These are phyloP conservation scores for Gallinago jamesoni DNA, from an alignment of 2,113 vertebrate genomes.

Conservation along the genomic window DNA sequence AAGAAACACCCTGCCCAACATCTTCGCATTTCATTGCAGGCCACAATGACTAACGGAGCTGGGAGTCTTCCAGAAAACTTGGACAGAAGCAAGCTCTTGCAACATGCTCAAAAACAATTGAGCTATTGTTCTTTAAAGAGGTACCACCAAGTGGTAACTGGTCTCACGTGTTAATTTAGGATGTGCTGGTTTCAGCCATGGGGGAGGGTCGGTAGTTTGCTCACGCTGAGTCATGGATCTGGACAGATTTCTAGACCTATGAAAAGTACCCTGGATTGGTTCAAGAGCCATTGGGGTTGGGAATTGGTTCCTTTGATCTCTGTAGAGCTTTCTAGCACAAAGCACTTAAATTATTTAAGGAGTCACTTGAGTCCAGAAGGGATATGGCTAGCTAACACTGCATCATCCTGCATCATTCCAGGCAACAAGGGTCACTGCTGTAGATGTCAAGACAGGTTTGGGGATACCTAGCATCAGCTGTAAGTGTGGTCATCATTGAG, in stretches of 20 bases:
- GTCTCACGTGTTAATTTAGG: accelerated
- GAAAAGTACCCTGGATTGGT: not conserved
- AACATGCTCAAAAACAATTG: not conserved
- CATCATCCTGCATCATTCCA: accelerated
- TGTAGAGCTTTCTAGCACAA: not conserved
- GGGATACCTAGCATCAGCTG: not conserved
- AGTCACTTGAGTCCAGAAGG: not conserved
- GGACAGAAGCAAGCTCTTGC: not conserved
- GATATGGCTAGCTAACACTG: not conserved
- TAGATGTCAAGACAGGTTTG: not conserved
- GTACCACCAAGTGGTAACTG: not conserved
- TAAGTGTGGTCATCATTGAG: not conserved
- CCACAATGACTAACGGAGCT: accelerated
- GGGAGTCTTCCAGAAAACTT: not conserved
- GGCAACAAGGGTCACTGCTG: not conserved
- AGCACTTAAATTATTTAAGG: not conserved
- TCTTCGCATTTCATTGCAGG: not conserved
- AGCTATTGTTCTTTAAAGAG: not conserved
- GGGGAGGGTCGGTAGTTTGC: not conserved
- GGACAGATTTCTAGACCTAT: not conserved
- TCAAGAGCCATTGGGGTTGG: not conserved
- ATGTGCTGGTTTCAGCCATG: not conserved
- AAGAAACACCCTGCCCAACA: not conserved
- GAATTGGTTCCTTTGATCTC: not conserved
- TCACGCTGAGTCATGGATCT: not conserved